Evolutionary conservation across 2,888 invertebrate genomes (phyloP).

Genomic region (Pecten maximus): DNA sequence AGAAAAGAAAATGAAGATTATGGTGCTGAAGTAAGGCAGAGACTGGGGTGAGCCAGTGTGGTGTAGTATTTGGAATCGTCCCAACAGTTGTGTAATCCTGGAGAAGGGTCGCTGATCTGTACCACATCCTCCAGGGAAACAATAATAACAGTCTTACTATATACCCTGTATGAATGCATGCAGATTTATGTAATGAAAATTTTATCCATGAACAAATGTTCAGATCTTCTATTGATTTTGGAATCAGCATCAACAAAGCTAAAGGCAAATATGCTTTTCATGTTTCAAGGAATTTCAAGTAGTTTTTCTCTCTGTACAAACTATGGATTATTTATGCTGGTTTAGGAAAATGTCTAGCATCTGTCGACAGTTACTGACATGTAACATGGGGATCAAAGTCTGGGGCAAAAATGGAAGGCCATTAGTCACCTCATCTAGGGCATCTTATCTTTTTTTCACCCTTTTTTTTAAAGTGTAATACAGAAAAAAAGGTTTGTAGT

Average conservation of each 20-base stretch:
- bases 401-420: not conserved
- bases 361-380: not conserved
- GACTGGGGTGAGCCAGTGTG: not conserved
- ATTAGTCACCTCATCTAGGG: slow-evolving; percentile 24
- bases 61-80: not conserved
- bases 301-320: not conserved
- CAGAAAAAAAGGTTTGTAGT: not conserved
- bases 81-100: slow-evolving; percentile 9
- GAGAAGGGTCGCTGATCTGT: not conserved
- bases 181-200: not conserved
- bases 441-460: not conserved
- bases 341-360: slow-evolving; percentile 15
- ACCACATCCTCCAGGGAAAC: slow-evolving; percentile 7
- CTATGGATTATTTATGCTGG: slow-evolving; percentile 25
- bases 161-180: not conserved
- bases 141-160: not conserved
- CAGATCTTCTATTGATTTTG: slow-evolving; percentile 1
- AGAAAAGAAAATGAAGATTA: not conserved
- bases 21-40: not conserved
- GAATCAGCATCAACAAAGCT: not conserved
- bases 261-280: slow-evolving; percentile 26
- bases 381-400: not conserved
- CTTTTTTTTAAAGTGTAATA: not conserved
- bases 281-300: slow-evolving; percentile 5
- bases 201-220: not conserved